Evolutionary conservation across 2,113 vertebrate genomes (phyloP), one percentile per base, ranked within the genome.

Genomic region (Neoarius graeffei): DNA sequence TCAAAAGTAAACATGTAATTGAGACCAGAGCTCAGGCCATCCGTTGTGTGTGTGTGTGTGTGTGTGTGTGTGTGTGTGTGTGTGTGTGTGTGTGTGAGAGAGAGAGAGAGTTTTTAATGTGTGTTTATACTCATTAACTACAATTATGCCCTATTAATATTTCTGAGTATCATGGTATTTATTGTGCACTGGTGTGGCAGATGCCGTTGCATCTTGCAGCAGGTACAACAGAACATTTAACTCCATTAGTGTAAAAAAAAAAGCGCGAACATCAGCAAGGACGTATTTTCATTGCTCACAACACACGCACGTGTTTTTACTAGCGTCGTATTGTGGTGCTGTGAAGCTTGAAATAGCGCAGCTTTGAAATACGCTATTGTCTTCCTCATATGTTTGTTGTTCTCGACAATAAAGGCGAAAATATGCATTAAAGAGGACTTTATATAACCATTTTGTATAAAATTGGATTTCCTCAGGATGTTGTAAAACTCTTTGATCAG

Each of bases 1-100:
- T 80, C 85, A 54, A 79, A 76, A 89, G 83, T 85, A 89, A 89
- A 89, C 69, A 85, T 81, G 83, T 87, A 89, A 89, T 89, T 87
- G 88, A 89, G 87, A 59, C 20, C 86, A 87, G 83, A 83, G 56
- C 77, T 74, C 20, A 71, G 79, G 64, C 30, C 86, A 71, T 71
- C 79, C 77, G 62, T 17, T 62, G 15, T 80, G 59, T 79, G 13
- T 56, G 20, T 66, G 23, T 62, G 57, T 79, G 42, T 42, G 27
- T 85, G 50, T 56, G 73, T 76, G 56, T 77, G 7, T 67, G 15
- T 42, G 25, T 66, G 56, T 77, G 57, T 67, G 19, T 71, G 27
- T 48, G 27, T 86, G 6, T 57, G 52, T 54, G 50, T 77, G 13
- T 67, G 25, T 48, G 17, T 67, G 60, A 35, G 30, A 35, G 30